Percentiles rank a stretch among this genome's conserved stretches.
These are phyloP conservation scores for Encarsia formosa DNA, from an alignment of 2,888 invertebrate genomes.

Conservation along the genomic window DNA sequence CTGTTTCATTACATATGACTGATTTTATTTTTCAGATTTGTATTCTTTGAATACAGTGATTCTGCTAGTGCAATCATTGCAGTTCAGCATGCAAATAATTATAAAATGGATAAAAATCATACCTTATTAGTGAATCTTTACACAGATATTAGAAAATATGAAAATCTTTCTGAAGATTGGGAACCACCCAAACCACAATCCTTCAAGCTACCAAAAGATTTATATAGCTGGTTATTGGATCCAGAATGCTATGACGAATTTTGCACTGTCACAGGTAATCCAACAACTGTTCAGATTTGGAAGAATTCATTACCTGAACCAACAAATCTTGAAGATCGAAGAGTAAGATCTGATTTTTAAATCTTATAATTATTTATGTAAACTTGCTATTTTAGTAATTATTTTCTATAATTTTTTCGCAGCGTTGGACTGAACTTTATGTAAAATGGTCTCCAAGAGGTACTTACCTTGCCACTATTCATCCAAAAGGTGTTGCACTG, in stretches of 20 bases:
- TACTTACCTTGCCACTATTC: slow-evolving; percentile 94
- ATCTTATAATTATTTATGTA: background rate
- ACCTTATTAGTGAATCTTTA: slow-evolving; percentile 91
- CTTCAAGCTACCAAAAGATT: slow-evolving; percentile 87
- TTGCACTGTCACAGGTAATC: slow-evolving; percentile 81
- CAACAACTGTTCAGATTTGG: slow-evolving; percentile 81
- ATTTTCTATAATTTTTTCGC: slow-evolving; percentile 25
- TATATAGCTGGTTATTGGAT: slow-evolving; percentile 88
- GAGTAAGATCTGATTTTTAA: slow-evolving; percentile 52
- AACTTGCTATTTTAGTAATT: too few relatives aligned
- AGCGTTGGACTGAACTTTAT: slow-evolving; percentile 95
- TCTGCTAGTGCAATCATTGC: slow-evolving; percentile 83
- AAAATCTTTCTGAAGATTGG: slow-evolving; percentile 89
- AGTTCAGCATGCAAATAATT: slow-evolving; percentile 81
- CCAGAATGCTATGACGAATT: slow-evolving; percentile 96
- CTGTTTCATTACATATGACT: background rate
- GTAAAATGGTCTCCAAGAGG: slow-evolving; percentile 97
- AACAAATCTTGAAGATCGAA: slow-evolving; percentile 74
- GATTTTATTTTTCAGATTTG: slow-evolving; percentile 59
- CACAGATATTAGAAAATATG: slow-evolving; percentile 92
- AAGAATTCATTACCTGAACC: slow-evolving; percentile 89
- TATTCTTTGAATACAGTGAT: slow-evolving; percentile 87
- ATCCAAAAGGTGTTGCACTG: slow-evolving; percentile 89
- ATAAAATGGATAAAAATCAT: slow-evolving; percentile 93
- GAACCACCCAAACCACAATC: slow-evolving; percentile 83